Evolutionary conservation across 2,797 vertebrate genomes (phyloP), one percentile per base, ranked within the genome.

Genomic region (Loris lydekkerianus): DNA sequence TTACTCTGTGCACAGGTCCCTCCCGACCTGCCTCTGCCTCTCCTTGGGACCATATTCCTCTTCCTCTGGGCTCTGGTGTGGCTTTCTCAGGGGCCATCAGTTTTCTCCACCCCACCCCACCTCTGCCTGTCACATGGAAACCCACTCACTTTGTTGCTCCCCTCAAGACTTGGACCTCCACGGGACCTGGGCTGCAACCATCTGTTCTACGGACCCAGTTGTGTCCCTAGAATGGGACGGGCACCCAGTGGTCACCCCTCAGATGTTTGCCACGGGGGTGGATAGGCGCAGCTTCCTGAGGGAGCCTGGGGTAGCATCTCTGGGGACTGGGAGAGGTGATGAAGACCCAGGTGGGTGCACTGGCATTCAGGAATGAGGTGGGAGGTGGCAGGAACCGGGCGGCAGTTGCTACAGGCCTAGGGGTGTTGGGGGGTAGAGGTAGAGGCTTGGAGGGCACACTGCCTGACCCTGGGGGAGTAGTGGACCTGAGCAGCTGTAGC

Each of bases 391-490:
- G 34, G n/a, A 70, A 37, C 14, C 20, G 9, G 18, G 67, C 14
- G 34, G 67, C 34, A 70, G 67, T 70, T 70, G 34, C 67, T 3
- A 7, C 56, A 3, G 20, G 67, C n/a, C 67, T 37, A 40, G 40
- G 37, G 17, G n/a, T 0, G 3, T 2, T 10, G 5, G 5, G 6
- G 46, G 20, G 23, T 7, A 18, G 2, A 86, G n/a, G 46, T 5
- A 29, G 49, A 37, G 53, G 49, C 21, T 23, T 34, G 25, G 46
- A 18, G 4, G 17, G 27, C 37, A 46, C 31, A 4, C 65, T 18
- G 14, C 63, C 63, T n/a, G 65, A 31, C 15, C 31, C 15, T 67
- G 31, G 65, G 31, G 31, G 65, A 67, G 31, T 31, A n/a, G 65
- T 3, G 15, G 65, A 17, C 31, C 65, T 18, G 31, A 18, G 15